These are phyloP conservation scores for Blastomussa wellsi DNA, from an alignment of 92 coral and sea anemone genomes.

Conservation along the genomic window DNA sequence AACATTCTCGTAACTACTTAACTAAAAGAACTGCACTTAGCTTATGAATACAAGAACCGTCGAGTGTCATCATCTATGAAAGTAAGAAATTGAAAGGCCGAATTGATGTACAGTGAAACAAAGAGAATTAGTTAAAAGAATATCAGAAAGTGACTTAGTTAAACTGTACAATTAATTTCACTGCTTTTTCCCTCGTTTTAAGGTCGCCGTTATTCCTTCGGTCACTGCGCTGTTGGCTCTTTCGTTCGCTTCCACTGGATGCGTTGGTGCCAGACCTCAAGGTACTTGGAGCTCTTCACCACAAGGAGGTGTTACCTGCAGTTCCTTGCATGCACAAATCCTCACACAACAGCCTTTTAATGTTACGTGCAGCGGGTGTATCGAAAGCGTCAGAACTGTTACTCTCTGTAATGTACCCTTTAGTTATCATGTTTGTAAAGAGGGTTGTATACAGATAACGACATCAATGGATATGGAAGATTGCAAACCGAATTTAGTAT, in stretches of 20 bases:
- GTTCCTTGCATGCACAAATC: background rate
- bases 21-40: no score
- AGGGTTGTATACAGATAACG: background rate
- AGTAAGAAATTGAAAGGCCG: no score
- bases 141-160: background rate
- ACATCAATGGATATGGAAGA: background rate
- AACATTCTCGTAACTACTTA: no score
- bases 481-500: background rate
- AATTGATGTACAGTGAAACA: background rate
- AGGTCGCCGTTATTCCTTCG: background rate
- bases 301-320: background rate
- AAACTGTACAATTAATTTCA: no score
- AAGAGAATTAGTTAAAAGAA: background rate
- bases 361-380: background rate
- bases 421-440: background rate
- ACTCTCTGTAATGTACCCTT: background rate
- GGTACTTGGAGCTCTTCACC: background rate
- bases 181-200: background rate
- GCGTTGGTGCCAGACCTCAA: constrained; percentile 18
- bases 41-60: no score
- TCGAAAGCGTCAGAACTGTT: background rate
- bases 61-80: no score
- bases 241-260: background rate
- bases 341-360: background rate
- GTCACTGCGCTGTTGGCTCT: background rate